Conservation (phyloP, 2,888 invertebrate species). For the Schrankia costaestrigalis region DNA sequence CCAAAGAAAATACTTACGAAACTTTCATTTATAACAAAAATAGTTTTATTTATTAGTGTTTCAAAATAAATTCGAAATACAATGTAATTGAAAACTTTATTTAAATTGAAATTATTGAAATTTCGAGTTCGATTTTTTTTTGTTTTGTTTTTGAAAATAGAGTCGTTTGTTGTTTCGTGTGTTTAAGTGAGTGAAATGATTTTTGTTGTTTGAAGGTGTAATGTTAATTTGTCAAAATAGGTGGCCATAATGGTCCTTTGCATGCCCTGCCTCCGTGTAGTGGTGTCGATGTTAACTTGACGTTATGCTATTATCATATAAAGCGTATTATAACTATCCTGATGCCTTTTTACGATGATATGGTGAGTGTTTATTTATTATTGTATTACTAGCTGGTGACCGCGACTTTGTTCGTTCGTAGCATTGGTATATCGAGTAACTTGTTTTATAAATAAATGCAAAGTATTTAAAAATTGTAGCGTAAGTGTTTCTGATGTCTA, state of each 20-base stretch:
- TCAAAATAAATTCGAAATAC: background rate
- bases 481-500: too few species aligned
- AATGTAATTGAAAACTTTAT: background rate
- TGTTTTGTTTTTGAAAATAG: slow-evolving; percentile 5
- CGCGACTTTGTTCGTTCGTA: too few species aligned
- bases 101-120: background rate
- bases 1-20: slow-evolving; percentile 26
- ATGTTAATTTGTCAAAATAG: slow-evolving; percentile 59
- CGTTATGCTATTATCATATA: slow-evolving; percentile 66
- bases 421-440: too few species aligned
- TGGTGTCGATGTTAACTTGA: slow-evolving; percentile 59
- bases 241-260: slow-evolving; percentile 42
- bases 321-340: slow-evolving; percentile 59
- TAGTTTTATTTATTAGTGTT: background rate
- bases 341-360: slow-evolving; percentile 75
- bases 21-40: slow-evolving; percentile 22
- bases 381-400: background rate
- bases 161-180: too few species aligned
- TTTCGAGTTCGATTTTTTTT: background rate
- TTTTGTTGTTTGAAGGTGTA: slow-evolving; percentile 12
- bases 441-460: too few species aligned
- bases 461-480: too few species aligned
- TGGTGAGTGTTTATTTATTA: slow-evolving; percentile 48
- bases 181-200: background rate
- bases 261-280: slow-evolving; percentile 44